Conservation (phyloP, 2,797 vertebrate genomes). For the Eulemur albifrons region DNA sequence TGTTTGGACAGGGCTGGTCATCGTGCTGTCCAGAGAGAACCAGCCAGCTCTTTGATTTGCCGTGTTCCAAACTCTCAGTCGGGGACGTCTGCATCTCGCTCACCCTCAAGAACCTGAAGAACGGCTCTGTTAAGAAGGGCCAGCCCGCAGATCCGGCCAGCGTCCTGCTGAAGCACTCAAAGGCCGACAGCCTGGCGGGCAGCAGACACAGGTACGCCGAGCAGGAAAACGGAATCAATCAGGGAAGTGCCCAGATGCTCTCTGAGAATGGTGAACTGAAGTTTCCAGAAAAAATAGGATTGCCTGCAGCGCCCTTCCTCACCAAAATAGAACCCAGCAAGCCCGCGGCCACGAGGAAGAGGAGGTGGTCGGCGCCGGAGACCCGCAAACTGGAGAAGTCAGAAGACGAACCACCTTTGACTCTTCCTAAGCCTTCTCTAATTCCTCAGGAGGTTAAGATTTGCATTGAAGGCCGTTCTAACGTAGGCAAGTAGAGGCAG, state of each 20-base stretch:
- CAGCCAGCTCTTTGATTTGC: slow-evolving; percentile 96
- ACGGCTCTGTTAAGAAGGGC: slow-evolving; percentile 96
- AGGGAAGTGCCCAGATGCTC: slow-evolving; percentile 86
- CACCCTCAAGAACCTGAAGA: slow-evolving; percentile 97
- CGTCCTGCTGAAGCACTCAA: slow-evolving; percentile 91
- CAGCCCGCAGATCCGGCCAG: slow-evolving; percentile 90
- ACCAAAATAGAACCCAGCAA: slow-evolving; percentile 88
- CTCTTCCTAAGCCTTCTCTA: slow-evolving; percentile 97
- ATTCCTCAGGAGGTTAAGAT: slow-evolving; percentile 99
- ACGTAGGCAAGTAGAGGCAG: slow-evolving; percentile 94
- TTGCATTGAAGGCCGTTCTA: slow-evolving; percentile 99
- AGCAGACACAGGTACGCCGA: slow-evolving; percentile 89
- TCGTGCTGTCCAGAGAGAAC: slow-evolving; percentile 98
- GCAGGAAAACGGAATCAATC: slow-evolving; percentile 94
- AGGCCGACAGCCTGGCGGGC: slow-evolving; percentile 86
- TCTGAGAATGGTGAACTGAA: slow-evolving; percentile 94
- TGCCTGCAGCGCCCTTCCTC: slow-evolving; percentile 87
- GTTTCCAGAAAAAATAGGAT: slow-evolving; percentile 88
- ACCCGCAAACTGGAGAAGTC: slow-evolving; percentile 95
- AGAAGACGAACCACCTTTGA: slow-evolving; percentile 95
- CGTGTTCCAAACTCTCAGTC: slow-evolving; percentile 97
- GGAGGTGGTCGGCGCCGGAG: slow-evolving; percentile 98
- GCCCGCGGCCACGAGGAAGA: slow-evolving; percentile 90
- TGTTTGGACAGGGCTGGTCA: slow-evolving; percentile 99
- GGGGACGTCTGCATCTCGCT: slow-evolving; percentile 99